Conservation (phyloP, 2,888 invertebrate species). For the Drosophila paranaensis region DNA sequence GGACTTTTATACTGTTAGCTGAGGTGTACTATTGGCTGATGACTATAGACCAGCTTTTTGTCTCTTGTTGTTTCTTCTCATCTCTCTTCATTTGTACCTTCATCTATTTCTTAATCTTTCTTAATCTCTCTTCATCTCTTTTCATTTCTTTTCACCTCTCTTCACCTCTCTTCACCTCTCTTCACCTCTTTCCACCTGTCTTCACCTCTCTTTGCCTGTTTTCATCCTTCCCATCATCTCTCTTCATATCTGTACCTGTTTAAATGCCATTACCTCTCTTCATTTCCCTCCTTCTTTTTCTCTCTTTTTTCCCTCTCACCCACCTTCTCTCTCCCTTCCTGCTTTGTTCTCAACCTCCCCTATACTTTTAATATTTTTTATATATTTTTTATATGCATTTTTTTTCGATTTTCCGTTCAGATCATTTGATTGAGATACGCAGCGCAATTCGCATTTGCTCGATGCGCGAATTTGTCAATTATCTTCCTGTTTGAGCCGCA, state of each 20-base stretch:
- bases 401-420: not conserved
- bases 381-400: not conserved
- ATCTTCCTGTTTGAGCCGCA: slow-evolving; percentile 34
- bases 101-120: too few relatives aligned
- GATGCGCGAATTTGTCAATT: slow-evolving; percentile 55
- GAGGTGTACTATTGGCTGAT: not conserved
- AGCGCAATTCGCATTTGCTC: slow-evolving; percentile 19
- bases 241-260: not conserved
- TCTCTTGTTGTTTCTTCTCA: too few relatives aligned
- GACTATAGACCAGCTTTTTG: too few relatives aligned
- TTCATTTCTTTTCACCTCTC: too few relatives aligned
- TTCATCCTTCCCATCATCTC: not conserved
- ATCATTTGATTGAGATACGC: slow-evolving; percentile 16
- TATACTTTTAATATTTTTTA: not conserved
- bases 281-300: not conserved
- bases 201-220: not conserved
- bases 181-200: not conserved
- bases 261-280: too few relatives aligned
- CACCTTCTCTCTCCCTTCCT: too few relatives aligned
- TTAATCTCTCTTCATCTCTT: too few relatives aligned
- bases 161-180: not conserved
- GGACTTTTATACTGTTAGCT: not conserved
- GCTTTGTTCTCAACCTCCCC: not conserved
- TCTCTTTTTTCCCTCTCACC: not conserved
- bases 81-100: too few relatives aligned